Evolutionary conservation across 2,888 invertebrate genomes (phyloP).

Genomic region (Ectemnius lituratus): DNA sequence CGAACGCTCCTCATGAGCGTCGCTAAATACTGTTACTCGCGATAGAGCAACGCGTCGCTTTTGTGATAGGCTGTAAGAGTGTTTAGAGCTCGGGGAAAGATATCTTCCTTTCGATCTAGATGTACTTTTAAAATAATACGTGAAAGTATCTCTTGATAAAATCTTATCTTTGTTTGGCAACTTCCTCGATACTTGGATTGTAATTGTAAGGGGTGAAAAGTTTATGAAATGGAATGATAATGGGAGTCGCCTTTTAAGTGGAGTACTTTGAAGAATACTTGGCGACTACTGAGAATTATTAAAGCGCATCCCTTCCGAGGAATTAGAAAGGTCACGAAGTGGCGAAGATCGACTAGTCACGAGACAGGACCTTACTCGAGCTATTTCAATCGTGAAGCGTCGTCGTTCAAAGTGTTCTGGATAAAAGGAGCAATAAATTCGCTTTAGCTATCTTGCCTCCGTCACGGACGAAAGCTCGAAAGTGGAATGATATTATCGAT

Average conservation of each 20-base stretch:
- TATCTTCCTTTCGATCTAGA: too few species aligned
- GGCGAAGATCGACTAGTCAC: slow-evolving; percentile 31
- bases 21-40: too few species aligned
- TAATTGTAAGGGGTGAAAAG: too few species aligned
- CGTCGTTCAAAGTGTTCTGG: slow-evolving; percentile 1
- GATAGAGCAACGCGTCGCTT: too few species aligned
- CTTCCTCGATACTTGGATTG: too few species aligned
- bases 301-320: slow-evolving; percentile 32
- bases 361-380: slow-evolving; percentile 25
- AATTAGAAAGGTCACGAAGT: slow-evolving; percentile 40
- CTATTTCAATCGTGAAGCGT: slow-evolving; percentile 25
- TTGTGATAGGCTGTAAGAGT: too few species aligned
- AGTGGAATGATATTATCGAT: slow-evolving; percentile 5
- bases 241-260: slow-evolving; percentile 20
- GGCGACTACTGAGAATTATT: slow-evolving; percentile 30
- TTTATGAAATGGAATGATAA: slow-evolving; percentile 9
- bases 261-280: not conserved
- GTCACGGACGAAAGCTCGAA: slow-evolving; percentile 1
- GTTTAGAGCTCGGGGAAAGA: too few species aligned
- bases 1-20: too few species aligned
- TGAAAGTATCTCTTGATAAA: too few species aligned
- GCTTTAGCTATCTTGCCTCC: slow-evolving; percentile 17
- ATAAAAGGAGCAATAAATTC: slow-evolving; percentile 7
- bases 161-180: too few species aligned
- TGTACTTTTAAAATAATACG: too few species aligned